A percentile compares a stretch with the other conserved stretches of the same genome.
Evolutionary conservation across 2,888 invertebrate genomes (phyloP).

Genomic region (Camponotus fellah): DNA sequence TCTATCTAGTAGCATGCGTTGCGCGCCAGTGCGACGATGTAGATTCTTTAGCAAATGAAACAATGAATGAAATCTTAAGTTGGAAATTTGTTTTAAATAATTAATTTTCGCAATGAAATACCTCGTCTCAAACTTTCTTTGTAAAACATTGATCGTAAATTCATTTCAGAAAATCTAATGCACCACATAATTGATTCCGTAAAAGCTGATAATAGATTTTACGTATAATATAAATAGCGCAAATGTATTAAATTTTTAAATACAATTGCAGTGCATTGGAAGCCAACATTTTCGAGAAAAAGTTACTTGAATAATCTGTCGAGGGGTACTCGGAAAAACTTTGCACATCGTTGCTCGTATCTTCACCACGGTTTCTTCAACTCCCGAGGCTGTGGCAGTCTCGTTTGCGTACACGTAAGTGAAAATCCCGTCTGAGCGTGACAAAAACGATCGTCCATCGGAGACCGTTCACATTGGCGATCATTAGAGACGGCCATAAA

Average conservation of each 20-base stretch:
- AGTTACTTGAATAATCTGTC: not conserved
- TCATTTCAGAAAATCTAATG: not conserved
- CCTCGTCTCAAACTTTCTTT: not conserved
- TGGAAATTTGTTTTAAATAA: conserved; percentile 15
- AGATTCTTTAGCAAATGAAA: conserved; percentile 53
- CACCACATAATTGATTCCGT: not conserved
- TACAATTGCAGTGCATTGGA: not conserved
- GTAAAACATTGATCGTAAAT: not conserved
- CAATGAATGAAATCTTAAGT: not conserved
- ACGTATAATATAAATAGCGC: not conserved
- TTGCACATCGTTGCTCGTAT: conserved; percentile 33
- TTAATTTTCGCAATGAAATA: conserved; percentile 10
- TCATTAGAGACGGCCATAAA: conserved; percentile 74
- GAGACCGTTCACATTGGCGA: conserved; percentile 68
- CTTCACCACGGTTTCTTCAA: conserved; percentile 9
- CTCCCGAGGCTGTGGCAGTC: conserved; percentile 38
- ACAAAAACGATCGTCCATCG: conserved; percentile 63
- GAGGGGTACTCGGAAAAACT: conserved; percentile 30
- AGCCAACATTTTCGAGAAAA: not conserved
- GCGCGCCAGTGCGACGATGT: conserved; percentile 19
- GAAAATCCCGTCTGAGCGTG: conserved; percentile 69
- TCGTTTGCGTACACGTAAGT: conserved; percentile 71
- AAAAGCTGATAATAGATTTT: not conserved
- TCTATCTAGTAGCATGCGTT: conserved; percentile 6
- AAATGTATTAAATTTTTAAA: not conserved